Base-by-base conservation (phyloP, 37 sponge, comb jelly and placozoan species). In the Crambe crambe region DNA sequence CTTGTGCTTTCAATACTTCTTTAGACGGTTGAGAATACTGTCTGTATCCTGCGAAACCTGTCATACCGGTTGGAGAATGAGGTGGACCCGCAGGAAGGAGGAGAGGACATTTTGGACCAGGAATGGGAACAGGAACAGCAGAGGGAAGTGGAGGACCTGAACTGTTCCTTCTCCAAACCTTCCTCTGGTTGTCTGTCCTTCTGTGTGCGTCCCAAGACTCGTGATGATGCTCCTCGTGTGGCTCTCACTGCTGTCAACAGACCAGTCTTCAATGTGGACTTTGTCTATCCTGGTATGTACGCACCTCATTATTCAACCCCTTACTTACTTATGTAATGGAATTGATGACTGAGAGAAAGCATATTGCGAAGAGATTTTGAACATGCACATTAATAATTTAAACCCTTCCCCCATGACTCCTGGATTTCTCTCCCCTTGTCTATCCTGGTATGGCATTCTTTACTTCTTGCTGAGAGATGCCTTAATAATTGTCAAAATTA, bases 41-140 rank as follows among this genome's bases (percentile, higher is more conserved):
- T 89, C 44, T 98, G 98, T 60, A 84, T 98, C 44, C 74, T 98
- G 58, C 77, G 96, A 27, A 98, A 98, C 84, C 89, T 98, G 38
- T 93, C 96, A 12, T 98, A 89, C 70, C 90, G 90, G 27, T 27
- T 98, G 44, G 98, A 98, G 68, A 73, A 74, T 25, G 98, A 95
- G 71, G 82, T 96, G 2, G 89, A 90, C 72, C 80, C 76, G 1
- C 90, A 87, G 83, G 86, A 85, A 32, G 91, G 83, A 0, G 60
- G 74, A 18, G 83, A 78, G 21, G 91, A 85, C 37, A 56, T 77
- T 1, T 70, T 88, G 17, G 89, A 87, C 68, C 80, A 42, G 2
- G 85, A 87, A 2, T 88, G 89, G 89, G 93, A 92, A 64, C 37
- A 32, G 58, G 81, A 88, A 34, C 81, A 80, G 42, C 39, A 42